A percentile compares a stretch with the other conserved stretches of the same genome.
phyloP scores from a whole-genome alignment of 2,888 invertebrate species.

The Cactoblastis cactorum region DNA sequence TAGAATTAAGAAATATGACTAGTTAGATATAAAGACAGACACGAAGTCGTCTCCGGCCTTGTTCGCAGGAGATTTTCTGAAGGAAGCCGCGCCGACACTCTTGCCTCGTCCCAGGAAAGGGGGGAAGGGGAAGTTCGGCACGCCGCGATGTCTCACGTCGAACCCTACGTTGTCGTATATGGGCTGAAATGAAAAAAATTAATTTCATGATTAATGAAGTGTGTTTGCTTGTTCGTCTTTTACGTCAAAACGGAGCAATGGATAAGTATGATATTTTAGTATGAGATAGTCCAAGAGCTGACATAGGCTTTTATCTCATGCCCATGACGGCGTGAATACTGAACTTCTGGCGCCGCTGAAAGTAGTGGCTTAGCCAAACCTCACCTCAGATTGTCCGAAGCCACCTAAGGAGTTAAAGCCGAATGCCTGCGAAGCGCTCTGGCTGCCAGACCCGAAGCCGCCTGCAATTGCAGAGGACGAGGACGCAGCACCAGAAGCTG shows the following conservation, averaged over 20 bases:
- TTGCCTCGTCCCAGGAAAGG: constrained; percentile 46
- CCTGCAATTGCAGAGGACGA: constrained; percentile 47
- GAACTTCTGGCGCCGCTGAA: too few species aligned
- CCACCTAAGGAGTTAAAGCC: constrained; percentile 60
- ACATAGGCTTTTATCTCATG: too few species aligned
- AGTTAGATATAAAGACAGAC: constrained; percentile 59
- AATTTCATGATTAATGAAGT: neutral
- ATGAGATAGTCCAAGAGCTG: too few species aligned
- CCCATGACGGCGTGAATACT: too few species aligned
- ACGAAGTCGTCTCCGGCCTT: constrained; percentile 49
- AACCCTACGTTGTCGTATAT: constrained; percentile 58
- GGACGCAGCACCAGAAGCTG: constrained; percentile 56
- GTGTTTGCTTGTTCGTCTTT: neutral
- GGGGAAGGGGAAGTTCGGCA: constrained; percentile 61
- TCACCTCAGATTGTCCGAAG: constrained; percentile 56
- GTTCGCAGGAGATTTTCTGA: constrained; percentile 36
- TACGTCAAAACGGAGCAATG: too few species aligned
- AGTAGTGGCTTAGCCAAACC: too few species aligned
- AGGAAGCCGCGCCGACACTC: constrained; percentile 52
- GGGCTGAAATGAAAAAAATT: constrained; percentile 38
- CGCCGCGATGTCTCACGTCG: constrained; percentile 60
- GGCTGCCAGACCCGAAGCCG: constrained; percentile 47
- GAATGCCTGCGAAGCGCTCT: constrained; percentile 66
- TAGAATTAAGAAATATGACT: too few species aligned
- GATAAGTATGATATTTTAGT: too few species aligned